Evolutionary conservation across 1,140 invertebrate species (phyloP).

Genomic region (Venustaconcha ellipsiformis): DNA sequence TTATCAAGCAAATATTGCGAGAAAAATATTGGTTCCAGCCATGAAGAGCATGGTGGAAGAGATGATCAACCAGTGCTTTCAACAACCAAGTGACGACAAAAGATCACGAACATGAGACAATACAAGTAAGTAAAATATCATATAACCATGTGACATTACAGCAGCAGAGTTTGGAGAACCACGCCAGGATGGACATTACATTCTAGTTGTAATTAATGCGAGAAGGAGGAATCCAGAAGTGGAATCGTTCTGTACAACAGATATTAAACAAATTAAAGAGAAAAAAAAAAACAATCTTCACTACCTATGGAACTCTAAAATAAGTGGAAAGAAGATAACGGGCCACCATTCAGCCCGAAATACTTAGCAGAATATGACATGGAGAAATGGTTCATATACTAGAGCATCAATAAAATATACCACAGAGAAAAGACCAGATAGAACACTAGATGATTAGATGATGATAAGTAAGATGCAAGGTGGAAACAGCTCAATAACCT

Average conservation of each 20-base stretch:
- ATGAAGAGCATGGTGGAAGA: slow-evolving; percentile 33
- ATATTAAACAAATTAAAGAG: slow-evolving; percentile 6
- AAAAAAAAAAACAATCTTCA: slow-evolving; percentile 3
- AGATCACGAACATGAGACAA: slow-evolving; percentile 18
- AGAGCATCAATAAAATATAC: slow-evolving; percentile 6
- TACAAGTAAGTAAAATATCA: slow-evolving; percentile 26
- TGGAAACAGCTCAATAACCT: background rate
- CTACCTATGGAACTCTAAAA: slow-evolving; percentile 8
- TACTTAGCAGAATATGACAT: slow-evolving; percentile 11
- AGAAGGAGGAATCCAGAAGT: slow-evolving; percentile 46
- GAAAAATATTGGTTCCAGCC: slow-evolving; percentile 37
- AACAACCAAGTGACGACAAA: slow-evolving; percentile 31
- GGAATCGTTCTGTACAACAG: slow-evolving; percentile 25
- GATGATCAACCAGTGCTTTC: slow-evolving; percentile 30
- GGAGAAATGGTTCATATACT: slow-evolving; percentile 14
- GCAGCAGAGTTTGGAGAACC: slow-evolving; percentile 44
- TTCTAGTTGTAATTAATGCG: slow-evolving; percentile 42
- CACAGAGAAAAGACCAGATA: background rate
- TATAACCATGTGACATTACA: slow-evolving; percentile 30
- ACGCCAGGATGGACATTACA: slow-evolving; percentile 35
- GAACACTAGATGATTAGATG: background rate
- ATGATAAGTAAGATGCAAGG: background rate
- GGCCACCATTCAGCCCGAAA: slow-evolving; percentile 13
- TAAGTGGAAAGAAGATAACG: background rate
- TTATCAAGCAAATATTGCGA: slow-evolving; percentile 39